These are phyloP conservation scores for Archips xylosteana DNA, from an alignment of 2,888 invertebrate species.

Conservation along the genomic window DNA sequence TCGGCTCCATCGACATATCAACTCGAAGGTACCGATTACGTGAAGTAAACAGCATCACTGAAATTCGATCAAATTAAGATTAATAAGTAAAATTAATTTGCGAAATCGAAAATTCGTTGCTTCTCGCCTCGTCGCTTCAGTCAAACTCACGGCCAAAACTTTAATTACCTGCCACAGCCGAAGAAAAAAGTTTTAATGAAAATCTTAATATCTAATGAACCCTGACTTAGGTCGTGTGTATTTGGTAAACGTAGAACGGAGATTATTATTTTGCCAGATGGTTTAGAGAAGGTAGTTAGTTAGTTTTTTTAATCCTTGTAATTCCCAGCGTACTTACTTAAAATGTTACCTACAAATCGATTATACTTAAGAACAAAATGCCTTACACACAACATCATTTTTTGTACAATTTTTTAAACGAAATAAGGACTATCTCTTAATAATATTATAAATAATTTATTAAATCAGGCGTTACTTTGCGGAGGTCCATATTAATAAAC, in stretches of 20 bases:
- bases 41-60: background rate
- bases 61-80: background rate
- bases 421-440: too few species aligned
- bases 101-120: background rate
- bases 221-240: background rate
- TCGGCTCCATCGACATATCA: too few species aligned
- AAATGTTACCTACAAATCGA: too few species aligned
- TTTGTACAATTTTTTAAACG: too few species aligned
- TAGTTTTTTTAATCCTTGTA: too few species aligned
- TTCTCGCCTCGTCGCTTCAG: constrained; percentile 30
- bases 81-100: constrained; percentile 5
- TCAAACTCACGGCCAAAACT: constrained; percentile 21
- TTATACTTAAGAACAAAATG: too few species aligned
- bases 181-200: constrained; percentile 32
- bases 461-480: too few species aligned
- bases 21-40: too few species aligned
- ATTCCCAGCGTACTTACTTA: too few species aligned
- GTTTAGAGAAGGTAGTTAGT: background rate
- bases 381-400: too few species aligned
- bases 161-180: constrained; percentile 37
- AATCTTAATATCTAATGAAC: constrained; percentile 21
- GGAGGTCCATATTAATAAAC: too few species aligned
- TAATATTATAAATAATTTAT: too few species aligned
- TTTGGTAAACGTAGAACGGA: background rate
- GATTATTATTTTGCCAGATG: background rate